Percentiles rank a stretch among this genome's conserved stretches.
These are phyloP conservation scores for Lophochroa leadbeateri DNA, from an alignment of 2,113 vertebrate species.

Conservation along the genomic window DNA sequence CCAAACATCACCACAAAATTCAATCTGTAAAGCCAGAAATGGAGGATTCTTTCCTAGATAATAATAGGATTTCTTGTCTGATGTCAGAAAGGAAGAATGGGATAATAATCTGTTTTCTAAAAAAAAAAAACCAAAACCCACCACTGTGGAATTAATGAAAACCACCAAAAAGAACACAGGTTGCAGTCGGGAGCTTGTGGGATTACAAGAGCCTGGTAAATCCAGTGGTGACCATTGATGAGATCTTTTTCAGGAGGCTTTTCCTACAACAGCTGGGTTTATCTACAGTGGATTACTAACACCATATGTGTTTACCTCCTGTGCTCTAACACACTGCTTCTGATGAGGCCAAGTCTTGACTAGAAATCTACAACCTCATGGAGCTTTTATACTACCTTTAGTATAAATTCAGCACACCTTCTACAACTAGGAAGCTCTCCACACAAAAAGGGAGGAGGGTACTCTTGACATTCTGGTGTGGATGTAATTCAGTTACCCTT, in stretches of 20 bases:
- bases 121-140: not conserved
- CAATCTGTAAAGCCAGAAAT: not conserved
- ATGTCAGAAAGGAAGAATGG: not conserved
- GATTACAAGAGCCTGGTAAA: not conserved
- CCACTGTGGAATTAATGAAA: not conserved
- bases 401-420: not conserved
- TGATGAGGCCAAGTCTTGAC: not conserved
- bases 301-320: not conserved
- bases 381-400: not conserved
- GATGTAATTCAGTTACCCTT: not conserved
- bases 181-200: not conserved
- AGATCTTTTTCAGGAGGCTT: not conserved
- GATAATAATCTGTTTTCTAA: not conserved
- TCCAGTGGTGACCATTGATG: not conserved
- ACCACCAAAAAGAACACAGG: not conserved
- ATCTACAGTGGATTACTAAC: not conserved
- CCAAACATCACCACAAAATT: not conserved
- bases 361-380: not conserved
- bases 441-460: too few species aligned
- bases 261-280: not conserved
- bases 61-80: not conserved
- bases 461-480: rapidly evolving
- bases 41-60: not conserved
- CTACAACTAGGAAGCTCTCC: not conserved
- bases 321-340: not conserved